These are phyloP conservation scores for Watsonalla cultraria DNA, from an alignment of 2,888 invertebrate species.

Conservation along the genomic window DNA sequence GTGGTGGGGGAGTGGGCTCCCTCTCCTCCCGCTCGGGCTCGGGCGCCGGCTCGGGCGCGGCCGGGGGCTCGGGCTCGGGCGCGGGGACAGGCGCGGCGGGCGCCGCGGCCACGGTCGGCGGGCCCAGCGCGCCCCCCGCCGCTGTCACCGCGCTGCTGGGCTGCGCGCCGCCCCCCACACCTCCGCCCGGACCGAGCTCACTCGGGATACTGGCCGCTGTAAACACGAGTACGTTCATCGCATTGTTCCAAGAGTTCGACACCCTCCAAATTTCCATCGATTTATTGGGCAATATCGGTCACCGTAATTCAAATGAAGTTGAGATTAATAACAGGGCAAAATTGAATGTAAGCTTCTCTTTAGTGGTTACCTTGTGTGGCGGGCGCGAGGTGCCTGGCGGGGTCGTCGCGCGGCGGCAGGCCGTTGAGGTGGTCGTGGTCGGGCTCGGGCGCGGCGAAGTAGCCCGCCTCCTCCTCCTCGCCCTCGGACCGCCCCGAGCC, in stretches of 20 bases:
- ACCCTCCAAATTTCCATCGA: no score
- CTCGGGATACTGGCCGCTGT: constrained; percentile 16
- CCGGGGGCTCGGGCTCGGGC: constrained; percentile 37
- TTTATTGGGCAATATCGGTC: no score
- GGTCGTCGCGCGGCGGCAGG: constrained; percentile 33
- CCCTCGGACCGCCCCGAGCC: constrained; percentile 80
- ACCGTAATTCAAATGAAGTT: no score
- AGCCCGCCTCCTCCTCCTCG: constrained; percentile 80
- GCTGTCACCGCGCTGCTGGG: constrained; percentile 2
- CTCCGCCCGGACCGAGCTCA: constrained; percentile 20
- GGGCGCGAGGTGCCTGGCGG: constrained; percentile 34
- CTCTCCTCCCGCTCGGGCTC: constrained; percentile 38
- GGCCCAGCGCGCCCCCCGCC: constrained; percentile 34
- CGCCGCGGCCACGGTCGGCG: constrained; percentile 34
- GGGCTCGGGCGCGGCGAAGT: constrained; percentile 31
- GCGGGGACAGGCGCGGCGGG: constrained; percentile 17
- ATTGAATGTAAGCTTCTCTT: background rate
- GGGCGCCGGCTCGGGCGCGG: constrained; percentile 28
- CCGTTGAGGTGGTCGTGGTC: constrained; percentile 33
- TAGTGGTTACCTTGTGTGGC: constrained; percentile 40
- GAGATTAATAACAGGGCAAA: no score
- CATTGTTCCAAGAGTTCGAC: no score
- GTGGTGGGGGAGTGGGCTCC: constrained; percentile 43
- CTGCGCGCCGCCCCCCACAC: constrained; percentile 30
- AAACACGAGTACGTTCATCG: constrained; percentile 2